These are phyloP conservation scores for Reticulitermes speratus DNA, from an alignment of 1,140 invertebrate genomes.

Conservation along the genomic window DNA sequence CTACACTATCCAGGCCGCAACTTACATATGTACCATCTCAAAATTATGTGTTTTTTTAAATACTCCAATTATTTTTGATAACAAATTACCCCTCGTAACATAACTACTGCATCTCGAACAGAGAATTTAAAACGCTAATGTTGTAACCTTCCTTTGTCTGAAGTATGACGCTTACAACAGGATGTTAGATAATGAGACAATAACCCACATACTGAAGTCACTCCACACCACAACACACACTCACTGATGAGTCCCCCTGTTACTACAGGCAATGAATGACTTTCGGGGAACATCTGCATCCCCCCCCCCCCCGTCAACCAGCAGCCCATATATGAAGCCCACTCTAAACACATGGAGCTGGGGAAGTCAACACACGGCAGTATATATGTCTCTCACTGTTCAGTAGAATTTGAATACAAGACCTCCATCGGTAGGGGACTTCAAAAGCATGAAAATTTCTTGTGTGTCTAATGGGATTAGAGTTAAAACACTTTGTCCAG, in stretches of 20 bases:
- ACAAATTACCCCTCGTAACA: neutral
- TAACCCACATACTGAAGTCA: neutral
- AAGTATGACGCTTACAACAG: neutral
- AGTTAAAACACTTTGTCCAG: no score
- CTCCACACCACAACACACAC: neutral
- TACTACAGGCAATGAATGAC: neutral
- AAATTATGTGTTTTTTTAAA: neutral
- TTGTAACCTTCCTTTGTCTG: neutral
- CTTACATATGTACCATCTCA: no score
- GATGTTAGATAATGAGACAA: neutral
- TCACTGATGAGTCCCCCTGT: neutral
- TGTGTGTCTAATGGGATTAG: no score
- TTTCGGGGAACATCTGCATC: neutral
- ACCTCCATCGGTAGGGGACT: no score
- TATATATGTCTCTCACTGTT: neutral
- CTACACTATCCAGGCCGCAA: no score
- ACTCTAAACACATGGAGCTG: constrained; percentile 5
- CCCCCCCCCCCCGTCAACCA: neutral
- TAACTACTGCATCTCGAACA: neutral
- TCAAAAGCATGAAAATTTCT: no score
- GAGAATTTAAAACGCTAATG: neutral
- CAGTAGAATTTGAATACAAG: neutral
- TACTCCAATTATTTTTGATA: neutral
- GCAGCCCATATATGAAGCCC: neutral
- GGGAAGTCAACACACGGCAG: constrained; percentile 7